Percentiles rank a stretch among this genome's conserved stretches.
phyloP scores from a whole-genome alignment of 2,888 invertebrate genomes.

The Odiellus spinosus region DNA sequence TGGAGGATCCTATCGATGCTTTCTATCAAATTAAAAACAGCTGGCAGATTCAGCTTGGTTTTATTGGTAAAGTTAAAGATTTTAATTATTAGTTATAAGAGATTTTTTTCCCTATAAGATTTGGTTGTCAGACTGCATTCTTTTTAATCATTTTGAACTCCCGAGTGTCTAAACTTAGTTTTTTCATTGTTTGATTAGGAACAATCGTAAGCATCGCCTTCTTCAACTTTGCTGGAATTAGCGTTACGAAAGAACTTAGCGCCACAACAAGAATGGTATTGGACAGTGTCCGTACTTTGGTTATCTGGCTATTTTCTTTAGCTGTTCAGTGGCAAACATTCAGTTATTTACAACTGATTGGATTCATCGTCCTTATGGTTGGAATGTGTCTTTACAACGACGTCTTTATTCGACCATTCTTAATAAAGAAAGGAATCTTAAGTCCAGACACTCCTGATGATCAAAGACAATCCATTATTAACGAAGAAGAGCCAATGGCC shows the following conservation, averaged over 20 bases:
- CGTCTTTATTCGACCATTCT: slow-evolving; percentile 24
- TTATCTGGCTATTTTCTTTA: slow-evolving; percentile 75
- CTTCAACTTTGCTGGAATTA: slow-evolving; percentile 81
- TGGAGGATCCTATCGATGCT: slow-evolving; percentile 75
- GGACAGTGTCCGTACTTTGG: slow-evolving; percentile 68
- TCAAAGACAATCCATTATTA: background rate
- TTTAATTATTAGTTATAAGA: background rate
- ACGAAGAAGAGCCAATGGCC: background rate
- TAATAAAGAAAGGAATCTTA: background rate
- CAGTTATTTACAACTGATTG: slow-evolving; percentile 57
- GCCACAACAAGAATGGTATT: slow-evolving; percentile 81
- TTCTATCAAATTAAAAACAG: slow-evolving; percentile 60
- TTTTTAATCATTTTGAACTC: too few relatives aligned
- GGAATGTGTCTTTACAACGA: slow-evolving; percentile 73
- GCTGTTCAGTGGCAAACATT: slow-evolving; percentile 60
- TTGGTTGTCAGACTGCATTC: too few relatives aligned
- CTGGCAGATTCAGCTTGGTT: slow-evolving; percentile 43
- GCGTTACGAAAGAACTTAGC: slow-evolving; percentile 81
- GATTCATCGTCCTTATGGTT: slow-evolving; percentile 54
- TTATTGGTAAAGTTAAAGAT: slow-evolving; percentile 38
- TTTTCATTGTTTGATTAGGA: slow-evolving; percentile 34
- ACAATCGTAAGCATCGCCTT: slow-evolving; percentile 74
- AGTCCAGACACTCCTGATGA: background rate
- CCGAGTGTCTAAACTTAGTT: too few relatives aligned
- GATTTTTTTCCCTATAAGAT: background rate